phyloP scores from a whole-genome alignment of 2,113 vertebrate genomes.

The Sarotherodon lohbergeri region DNA sequence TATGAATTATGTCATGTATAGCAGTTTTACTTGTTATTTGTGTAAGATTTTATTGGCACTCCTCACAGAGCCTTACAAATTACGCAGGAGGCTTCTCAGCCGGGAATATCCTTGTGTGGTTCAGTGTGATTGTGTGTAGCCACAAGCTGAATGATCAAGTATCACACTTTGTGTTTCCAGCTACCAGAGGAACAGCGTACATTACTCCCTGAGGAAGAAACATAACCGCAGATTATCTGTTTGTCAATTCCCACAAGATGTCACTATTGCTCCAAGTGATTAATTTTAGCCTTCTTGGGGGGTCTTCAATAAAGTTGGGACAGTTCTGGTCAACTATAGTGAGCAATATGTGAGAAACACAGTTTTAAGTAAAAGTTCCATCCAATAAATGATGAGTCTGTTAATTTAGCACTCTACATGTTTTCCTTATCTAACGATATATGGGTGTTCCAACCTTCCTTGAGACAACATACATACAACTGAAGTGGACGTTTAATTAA shows the following conservation, averaged over 20 bases:
- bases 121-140: background rate
- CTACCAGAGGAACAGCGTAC: background rate
- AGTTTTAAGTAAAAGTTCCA: background rate
- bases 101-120: background rate
- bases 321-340: background rate
- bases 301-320: background rate
- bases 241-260: constrained; percentile 58
- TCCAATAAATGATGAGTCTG: background rate
- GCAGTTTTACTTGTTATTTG: background rate
- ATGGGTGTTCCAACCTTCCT: background rate
- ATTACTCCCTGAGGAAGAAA: background rate
- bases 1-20: background rate
- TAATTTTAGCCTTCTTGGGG: background rate
- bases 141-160: background rate
- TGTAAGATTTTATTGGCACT: background rate
- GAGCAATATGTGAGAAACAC: background rate
- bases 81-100: background rate
- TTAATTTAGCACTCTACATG: background rate
- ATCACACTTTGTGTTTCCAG: background rate
- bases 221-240: background rate
- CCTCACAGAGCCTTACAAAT: background rate
- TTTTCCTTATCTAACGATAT: background rate
- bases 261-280: constrained; percentile 53
- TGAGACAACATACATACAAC: background rate
- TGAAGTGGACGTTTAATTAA: background rate